Evolutionary conservation across 2,888 invertebrate genomes (phyloP).

Genomic region (Thalpophila matura): DNA sequence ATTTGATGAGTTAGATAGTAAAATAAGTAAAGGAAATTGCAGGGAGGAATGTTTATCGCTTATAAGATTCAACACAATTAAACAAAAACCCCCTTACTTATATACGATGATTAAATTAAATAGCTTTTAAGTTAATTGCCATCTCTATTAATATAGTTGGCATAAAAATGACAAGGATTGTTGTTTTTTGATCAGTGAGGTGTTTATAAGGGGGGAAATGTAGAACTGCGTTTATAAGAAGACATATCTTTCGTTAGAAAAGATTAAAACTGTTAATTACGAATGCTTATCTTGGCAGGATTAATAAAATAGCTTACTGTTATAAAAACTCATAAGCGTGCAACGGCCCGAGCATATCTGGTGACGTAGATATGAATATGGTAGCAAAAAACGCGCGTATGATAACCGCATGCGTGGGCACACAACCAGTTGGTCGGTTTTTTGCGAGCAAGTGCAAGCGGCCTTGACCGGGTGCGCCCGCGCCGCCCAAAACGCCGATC

Average conservation of each 20-base stretch:
- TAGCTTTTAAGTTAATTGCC: too few species aligned
- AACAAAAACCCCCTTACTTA: conserved; percentile 10
- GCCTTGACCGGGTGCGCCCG: conserved; percentile 84
- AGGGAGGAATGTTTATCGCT: background rate
- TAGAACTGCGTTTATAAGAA: too few species aligned
- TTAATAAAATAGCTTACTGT: conserved; percentile 37
- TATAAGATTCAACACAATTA: conserved; percentile 1
- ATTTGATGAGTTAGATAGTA: conserved; percentile 25
- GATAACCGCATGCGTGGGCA: conserved; percentile 79
- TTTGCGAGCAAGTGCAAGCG: conserved; percentile 86
- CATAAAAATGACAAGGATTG: too few species aligned
- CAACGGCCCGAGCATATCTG: conserved; percentile 67
- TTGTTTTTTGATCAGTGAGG: too few species aligned
- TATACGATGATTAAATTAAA: too few species aligned
- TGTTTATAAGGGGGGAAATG: too few species aligned
- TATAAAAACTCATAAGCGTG: conserved; percentile 61
- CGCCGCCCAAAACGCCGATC: conserved; percentile 77
- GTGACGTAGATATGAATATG: conserved; percentile 60
- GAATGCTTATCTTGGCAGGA: conserved; percentile 27
- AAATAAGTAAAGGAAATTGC: conserved; percentile 38
- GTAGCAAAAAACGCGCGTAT: conserved; percentile 68
- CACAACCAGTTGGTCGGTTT: conserved; percentile 83
- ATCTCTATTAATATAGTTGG: too few species aligned
- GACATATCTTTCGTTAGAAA: too few species aligned
- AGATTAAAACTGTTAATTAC: conserved; percentile 40